Evolutionary conservation across 1,140 invertebrate species (phyloP).

Genomic region (Drosophila pallidifrons): DNA sequence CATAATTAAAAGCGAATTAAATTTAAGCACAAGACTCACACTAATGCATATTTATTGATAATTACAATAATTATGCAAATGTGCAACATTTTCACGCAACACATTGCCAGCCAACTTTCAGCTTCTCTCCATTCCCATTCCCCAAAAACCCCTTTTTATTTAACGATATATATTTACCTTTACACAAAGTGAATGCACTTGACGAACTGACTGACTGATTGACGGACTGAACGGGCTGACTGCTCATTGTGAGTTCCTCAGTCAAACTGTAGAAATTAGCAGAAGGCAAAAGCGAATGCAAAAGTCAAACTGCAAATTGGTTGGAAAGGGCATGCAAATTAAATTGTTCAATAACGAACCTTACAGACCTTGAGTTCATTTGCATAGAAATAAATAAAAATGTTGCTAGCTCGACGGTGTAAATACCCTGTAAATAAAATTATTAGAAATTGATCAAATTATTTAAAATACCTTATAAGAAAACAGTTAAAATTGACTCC

Average conservation of each 20-base stretch:
- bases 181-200: conserved; percentile 33
- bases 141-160: background rate
- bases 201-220: conserved; percentile 19
- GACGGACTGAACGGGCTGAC: conserved; percentile 3
- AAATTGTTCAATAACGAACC: conserved; percentile 22
- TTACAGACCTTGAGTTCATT: conserved; percentile 39
- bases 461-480: no score
- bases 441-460: background rate
- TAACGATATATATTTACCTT: conserved; percentile 20
- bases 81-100: conserved; percentile 64
- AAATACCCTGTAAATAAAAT: conserved; percentile 5
- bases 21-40: conserved; percentile 67
- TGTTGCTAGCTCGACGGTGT: background rate
- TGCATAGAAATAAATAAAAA: conserved; percentile 3
- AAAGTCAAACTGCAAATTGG: conserved; percentile 25
- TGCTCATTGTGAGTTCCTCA: conserved; percentile 5
- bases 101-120: conserved; percentile 39
- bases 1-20: conserved; percentile 78
- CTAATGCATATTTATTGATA: conserved; percentile 81
- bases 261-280: conserved; percentile 25
- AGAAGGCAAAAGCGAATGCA: conserved; percentile 3
- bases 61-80: conserved; percentile 82
- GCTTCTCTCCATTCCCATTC: background rate
- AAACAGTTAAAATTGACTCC: no score
- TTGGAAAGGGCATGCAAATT: conserved; percentile 35